Percentiles rank a stretch among this genome's conserved stretches.
These are phyloP conservation scores for Chrysogorgia sp. DNA, from an alignment of 92 coral and sea anemone species.

Conservation along the genomic window DNA sequence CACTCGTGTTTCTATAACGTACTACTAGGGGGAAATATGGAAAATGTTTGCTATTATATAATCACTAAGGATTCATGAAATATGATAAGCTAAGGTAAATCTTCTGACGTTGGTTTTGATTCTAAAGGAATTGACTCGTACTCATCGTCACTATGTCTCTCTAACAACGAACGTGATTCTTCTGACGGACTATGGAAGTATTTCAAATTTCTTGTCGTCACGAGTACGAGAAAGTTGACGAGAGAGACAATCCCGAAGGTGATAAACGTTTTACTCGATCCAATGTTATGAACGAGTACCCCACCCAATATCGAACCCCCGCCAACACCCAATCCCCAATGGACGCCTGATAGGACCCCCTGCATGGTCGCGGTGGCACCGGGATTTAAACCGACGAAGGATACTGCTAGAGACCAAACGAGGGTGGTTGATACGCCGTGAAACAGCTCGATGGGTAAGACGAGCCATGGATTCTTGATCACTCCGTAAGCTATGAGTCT, in stretches of 20 bases:
- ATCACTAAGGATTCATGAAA: no score
- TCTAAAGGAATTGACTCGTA: constrained; percentile 2
- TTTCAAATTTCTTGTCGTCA: constrained; percentile 63
- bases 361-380: constrained; percentile 88
- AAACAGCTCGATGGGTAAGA: constrained; percentile 80
- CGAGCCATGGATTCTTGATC: constrained; percentile 82
- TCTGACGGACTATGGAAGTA: constrained; percentile 11
- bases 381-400: constrained; percentile 77
- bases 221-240: constrained; percentile 65
- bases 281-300: constrained; percentile 70
- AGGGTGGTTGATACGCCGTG: constrained; percentile 89
- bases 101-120: background rate
- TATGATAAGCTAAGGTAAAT: background rate
- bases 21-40: no score
- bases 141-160: background rate
- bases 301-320: constrained; percentile 93
- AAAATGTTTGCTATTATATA: no score
- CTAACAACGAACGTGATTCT: constrained; percentile 22
- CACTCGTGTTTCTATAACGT: no score
- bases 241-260: constrained; percentile 68
- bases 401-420: constrained; percentile 95
- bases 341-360: constrained; percentile 83
- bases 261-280: constrained; percentile 69
- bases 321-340: constrained; percentile 90
- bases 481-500: constrained; percentile 81